Percentiles rank a stretch among this genome's conserved stretches.
These are phyloP conservation scores for Scaptomyza polygonia DNA, from an alignment of 2,888 invertebrate genomes.

Conservation along the genomic window DNA sequence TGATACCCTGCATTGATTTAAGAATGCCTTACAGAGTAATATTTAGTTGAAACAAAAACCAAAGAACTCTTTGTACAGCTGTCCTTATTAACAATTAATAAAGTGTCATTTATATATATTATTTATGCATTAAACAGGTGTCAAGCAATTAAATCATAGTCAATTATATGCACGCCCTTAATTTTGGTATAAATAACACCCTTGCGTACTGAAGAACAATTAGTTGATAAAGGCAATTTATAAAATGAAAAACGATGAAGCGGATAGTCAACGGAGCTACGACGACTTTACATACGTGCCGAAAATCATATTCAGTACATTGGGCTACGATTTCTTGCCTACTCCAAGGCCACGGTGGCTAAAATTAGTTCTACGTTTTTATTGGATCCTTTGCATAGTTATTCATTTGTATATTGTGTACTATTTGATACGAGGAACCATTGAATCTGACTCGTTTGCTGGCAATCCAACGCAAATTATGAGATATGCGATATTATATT, in stretches of 20 bases:
- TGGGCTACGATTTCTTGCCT: constrained; percentile 51
- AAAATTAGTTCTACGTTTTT: constrained; percentile 15
- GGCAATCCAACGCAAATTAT: constrained; percentile 39
- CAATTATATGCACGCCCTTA: constrained; percentile 24
- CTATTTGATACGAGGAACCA: constrained; percentile 26
- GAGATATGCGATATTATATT: constrained; percentile 42
- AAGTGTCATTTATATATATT: constrained; percentile 19
- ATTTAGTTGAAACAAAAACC: too few relatives aligned
- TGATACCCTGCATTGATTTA: background rate
- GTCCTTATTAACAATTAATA: constrained; percentile 17
- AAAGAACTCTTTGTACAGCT: background rate
- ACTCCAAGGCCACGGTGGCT: constrained; percentile 37
- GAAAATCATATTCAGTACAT: constrained; percentile 35
- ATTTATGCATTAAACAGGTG: constrained; percentile 4
- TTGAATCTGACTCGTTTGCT: constrained; percentile 40
- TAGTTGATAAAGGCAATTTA: constrained; percentile 18
- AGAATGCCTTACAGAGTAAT: background rate
- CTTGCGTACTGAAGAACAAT: background rate
- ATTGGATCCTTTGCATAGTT: constrained; percentile 15
- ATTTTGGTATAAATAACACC: constrained; percentile 23
- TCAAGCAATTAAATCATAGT: constrained; percentile 10
- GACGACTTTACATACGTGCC: constrained; percentile 53
- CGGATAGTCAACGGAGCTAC: constrained; percentile 23
- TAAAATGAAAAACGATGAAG: constrained; percentile 15
- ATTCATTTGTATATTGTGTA: constrained; percentile 25